A percentile compares a stretch with the other conserved stretches of the same genome.
Evolutionary conservation across 2,888 invertebrate genomes (phyloP).

Genomic region (Andrena chrysosceles): DNA sequence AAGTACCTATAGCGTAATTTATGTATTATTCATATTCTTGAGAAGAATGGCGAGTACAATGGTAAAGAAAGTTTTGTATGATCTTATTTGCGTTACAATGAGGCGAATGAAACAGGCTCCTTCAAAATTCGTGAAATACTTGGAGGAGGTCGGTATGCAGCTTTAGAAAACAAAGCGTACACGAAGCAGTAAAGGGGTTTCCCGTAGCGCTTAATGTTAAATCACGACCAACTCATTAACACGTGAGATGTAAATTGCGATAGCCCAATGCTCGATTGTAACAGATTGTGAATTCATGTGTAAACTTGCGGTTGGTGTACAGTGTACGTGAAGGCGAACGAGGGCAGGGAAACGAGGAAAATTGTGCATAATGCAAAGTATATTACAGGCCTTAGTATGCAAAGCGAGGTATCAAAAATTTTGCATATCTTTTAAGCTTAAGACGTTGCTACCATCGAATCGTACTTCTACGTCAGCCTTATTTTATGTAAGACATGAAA

Average conservation of each 20-base stretch:
- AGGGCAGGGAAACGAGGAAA: conserved; percentile 35
- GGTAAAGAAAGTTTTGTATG: no score
- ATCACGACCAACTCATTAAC: conserved; percentile 42
- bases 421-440: not conserved
- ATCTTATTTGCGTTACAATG: not conserved
- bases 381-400: conserved; percentile 63
- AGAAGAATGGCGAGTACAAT: no score
- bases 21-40: no score
- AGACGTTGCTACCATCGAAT: conserved; percentile 20
- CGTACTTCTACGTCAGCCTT: not conserved
- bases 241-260: conserved; percentile 66
- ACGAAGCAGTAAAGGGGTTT: not conserved
- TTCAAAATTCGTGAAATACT: not conserved
- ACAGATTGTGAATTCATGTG: conserved; percentile 56
- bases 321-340: conserved; percentile 22
- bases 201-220: not conserved
- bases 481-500: not conserved
- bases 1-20: no score
- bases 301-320: conserved; percentile 33
- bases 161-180: not conserved
- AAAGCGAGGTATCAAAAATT: conserved; percentile 50
- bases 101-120: not conserved
- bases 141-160: not conserved
- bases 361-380: conserved; percentile 65
- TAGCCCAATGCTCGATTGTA: conserved; percentile 58